phyloP scores from a whole-genome alignment of 2,797 vertebrate species.

The Sebastes matsubarae region DNA sequence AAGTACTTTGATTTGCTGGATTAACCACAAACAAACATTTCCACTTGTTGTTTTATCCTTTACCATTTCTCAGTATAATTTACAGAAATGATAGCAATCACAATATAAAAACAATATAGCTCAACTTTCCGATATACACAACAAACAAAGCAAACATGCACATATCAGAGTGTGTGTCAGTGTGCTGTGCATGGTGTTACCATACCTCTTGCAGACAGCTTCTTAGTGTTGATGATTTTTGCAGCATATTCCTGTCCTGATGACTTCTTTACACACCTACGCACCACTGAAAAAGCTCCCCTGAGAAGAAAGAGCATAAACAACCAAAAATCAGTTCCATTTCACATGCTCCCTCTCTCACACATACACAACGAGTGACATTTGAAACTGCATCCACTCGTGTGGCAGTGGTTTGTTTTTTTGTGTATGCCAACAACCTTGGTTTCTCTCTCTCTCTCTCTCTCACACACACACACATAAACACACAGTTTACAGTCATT shows the following conservation, averaged over 20 bases:
- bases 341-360: conserved; percentile 5
- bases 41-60: background rate
- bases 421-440: conserved; percentile 33
- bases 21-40: background rate
- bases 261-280: conserved; percentile 98
- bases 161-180: background rate
- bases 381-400: conserved; percentile 48
- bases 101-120: background rate
- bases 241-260: conserved; percentile 98
- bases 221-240: conserved; percentile 99
- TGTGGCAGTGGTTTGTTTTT: conserved; percentile 40
- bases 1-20: conserved; percentile 5
- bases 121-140: background rate
- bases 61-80: background rate
- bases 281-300: conserved; percentile 99
- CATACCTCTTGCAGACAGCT: conserved; percentile 96
- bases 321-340: conserved; percentile 69
- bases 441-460: background rate
- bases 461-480: background rate
- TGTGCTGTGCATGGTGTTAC: conserved; percentile 43
- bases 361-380: conserved; percentile 43
- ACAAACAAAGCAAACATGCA: conserved; percentile 3
- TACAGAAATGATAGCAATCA: background rate
- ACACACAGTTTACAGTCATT: conserved; percentile 23
- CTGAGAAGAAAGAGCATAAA: conserved; percentile 78